Evolutionary conservation across 2,888 invertebrate genomes (phyloP), one percentile per base, ranked within the genome.

Genomic region (Chaitophorus viminalis): DNA sequence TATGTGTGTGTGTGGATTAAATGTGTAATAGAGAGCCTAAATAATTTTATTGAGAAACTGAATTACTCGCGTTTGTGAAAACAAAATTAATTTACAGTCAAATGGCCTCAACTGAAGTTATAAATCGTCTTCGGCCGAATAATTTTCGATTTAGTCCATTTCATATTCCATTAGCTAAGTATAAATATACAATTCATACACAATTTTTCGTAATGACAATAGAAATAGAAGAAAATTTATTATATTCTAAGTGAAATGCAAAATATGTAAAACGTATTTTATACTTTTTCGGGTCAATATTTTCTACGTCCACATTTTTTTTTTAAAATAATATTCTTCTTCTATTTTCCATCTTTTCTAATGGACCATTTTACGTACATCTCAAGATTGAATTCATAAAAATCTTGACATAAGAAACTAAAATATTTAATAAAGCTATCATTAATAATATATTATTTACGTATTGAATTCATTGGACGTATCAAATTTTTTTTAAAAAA

Each of bases 81-180:
- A 83, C 4, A 75, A 83, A 83, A 74, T 18, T 17, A 75, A 83
- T 75, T 83, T 52, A 29, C 39, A 39, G 39, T 36, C 68, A 39
- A 82, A 72, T 70, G 46, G 31, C 25, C 25, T 31, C 70, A 25
- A 46, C 11, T 14, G 14, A 46, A 46, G 65, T 79, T 29, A 21
- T 29, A 65, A 79, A 4, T 54, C 39, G 60, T 36, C n/a, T n/a
- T 6, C 25, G n/a, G 6, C 39, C n/a, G 36, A 21, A 65, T 18
- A 36, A n/a, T 79, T 65, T 79, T 79, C 36, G 36, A 65, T 79
- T 65, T 65, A 18, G n/a, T 65, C 39, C n/a, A 39, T 65, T 79
- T 68, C 3, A 65, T 39, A 79, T 79, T 65, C 78, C 25, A 79
- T 54, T 65, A n/a, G 18, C 54, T 21, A 46, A 18, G 17, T 54